Evolutionary conservation across 2,888 invertebrate species (phyloP), one percentile per base, ranked within the genome.

Genomic region (Andrena dorsata): DNA sequence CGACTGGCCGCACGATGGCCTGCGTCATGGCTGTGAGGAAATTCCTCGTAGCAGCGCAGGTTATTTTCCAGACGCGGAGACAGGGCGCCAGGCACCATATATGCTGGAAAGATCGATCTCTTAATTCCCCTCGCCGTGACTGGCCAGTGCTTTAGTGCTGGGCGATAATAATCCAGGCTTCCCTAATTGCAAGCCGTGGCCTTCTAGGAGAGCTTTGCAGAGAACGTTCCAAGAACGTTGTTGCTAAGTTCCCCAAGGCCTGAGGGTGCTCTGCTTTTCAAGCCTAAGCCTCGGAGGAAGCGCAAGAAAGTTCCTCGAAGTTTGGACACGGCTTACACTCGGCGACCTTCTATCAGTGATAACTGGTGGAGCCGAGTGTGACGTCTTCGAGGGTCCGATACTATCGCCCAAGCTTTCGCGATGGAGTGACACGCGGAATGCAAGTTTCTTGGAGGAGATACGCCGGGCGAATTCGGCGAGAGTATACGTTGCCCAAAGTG

Each of bases 41-140:
- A 5, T 95, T 95, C 65, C 96, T 95, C 0, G 95, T 93, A 1
- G 96, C 95, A 0, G 95, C 95, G 91, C 96, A 96, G 91, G 95
- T 95, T 90, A 97, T 96, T 94, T 96, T 96, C 93, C 96, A 95
- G 80, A 95, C 95, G 76, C 96, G 95, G 68, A 97, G 94, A 79
- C 95, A 95, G 0, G 97, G 97, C 0, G 95, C 96, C 47, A 96
- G 94, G 91, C 96, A 96, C 97, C 97, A 97, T 90, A 97, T 96
- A 94, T 97, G 96, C 96, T 97, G 94, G 83, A 95, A 95, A 82
- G 70, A 72, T 74, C n/a, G 47, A 56, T 20, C 26, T n/a, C 23
- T 61, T 68, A 35, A 41, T 35, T 35, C 16, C 4, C 20, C n/a
- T 10, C 13, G 5, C 69, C 13, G 1, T 64, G 13, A 5, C 8